phyloP scores from a whole-genome alignment of 1,140 invertebrate species.

The Laodelphax striatellus region DNA sequence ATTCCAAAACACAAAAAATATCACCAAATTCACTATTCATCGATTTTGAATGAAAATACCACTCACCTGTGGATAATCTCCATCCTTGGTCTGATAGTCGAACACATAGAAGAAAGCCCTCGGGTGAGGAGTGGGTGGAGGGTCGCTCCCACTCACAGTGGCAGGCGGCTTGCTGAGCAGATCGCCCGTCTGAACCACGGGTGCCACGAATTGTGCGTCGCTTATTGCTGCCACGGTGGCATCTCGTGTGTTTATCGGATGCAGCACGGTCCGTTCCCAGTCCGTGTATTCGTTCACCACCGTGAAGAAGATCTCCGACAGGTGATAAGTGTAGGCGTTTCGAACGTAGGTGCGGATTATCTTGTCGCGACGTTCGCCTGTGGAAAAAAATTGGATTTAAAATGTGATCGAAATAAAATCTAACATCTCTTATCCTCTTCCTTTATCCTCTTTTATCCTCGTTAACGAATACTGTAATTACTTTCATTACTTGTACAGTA shows the following conservation, averaged over 20 bases:
- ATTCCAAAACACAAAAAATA: no score
- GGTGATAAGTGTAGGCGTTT: slow-evolving; percentile 87
- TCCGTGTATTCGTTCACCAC: slow-evolving; percentile 94
- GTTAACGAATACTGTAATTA: no score
- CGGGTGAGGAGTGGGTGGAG: slow-evolving; percentile 40
- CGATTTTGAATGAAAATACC: no score
- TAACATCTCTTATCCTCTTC: no score
- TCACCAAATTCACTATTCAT: no score
- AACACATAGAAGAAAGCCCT: slow-evolving; percentile 87
- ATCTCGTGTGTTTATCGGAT: slow-evolving; percentile 85
- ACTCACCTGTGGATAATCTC: slow-evolving; percentile 72
- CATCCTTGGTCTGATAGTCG: slow-evolving; percentile 84
- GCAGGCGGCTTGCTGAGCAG: slow-evolving; percentile 47
- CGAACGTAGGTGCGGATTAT: slow-evolving; percentile 88
- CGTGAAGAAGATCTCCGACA: slow-evolving; percentile 94
- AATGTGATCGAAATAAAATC: no score
- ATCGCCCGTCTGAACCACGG: slow-evolving; percentile 70
- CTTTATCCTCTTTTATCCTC: no score
- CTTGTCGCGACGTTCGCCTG: slow-evolving; percentile 69
- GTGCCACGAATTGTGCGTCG: slow-evolving; percentile 83
- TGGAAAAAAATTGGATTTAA: no score
- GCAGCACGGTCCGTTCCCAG: slow-evolving; percentile 85
- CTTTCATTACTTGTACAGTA: no score
- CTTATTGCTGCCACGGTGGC: slow-evolving; percentile 84
- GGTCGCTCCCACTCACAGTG: slow-evolving; percentile 35